Evolutionary conservation across 2,797 vertebrate species (phyloP).

Genomic region (Simalia tracyae): DNA sequence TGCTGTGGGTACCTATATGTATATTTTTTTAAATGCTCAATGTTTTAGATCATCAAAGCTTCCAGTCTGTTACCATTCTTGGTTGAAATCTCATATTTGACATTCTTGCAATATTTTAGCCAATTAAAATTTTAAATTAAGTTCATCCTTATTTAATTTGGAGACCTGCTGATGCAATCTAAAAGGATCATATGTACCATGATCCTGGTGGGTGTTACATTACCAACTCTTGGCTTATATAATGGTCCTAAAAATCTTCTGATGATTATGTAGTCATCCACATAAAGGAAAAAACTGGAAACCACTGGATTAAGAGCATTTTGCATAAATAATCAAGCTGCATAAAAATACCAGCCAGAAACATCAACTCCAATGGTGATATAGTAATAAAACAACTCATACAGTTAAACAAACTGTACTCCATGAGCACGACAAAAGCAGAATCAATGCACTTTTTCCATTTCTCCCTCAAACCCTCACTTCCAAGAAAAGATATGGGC

Average conservation of each 20-base stretch:
- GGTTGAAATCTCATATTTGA: not conserved
- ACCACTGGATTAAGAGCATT: not conserved
- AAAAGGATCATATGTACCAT: not conserved
- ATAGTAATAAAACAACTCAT: not conserved
- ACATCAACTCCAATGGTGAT: not conserved
- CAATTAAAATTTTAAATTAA: not conserved
- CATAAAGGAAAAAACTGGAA: not conserved
- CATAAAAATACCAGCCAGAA: not conserved
- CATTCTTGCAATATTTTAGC: not conserved
- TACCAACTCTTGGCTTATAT: not conserved
- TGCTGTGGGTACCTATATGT: not conserved
- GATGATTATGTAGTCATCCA: not conserved
- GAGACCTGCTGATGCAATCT: not conserved
- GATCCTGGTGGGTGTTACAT: not conserved
- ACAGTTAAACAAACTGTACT: not conserved
- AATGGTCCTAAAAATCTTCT: not conserved
- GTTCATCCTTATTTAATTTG: not conserved
- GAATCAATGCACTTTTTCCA: not conserved
- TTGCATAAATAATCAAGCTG: not conserved
- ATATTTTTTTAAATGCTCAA: not conserved
- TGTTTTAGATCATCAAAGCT: not conserved
- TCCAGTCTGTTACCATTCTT: not conserved
- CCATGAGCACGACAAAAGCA: not conserved
- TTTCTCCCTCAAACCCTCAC: not conserved
- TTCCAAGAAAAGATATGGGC: not conserved